phyloP scores from a whole-genome alignment of 2,888 invertebrate species.

The Dendrolimus pini region DNA sequence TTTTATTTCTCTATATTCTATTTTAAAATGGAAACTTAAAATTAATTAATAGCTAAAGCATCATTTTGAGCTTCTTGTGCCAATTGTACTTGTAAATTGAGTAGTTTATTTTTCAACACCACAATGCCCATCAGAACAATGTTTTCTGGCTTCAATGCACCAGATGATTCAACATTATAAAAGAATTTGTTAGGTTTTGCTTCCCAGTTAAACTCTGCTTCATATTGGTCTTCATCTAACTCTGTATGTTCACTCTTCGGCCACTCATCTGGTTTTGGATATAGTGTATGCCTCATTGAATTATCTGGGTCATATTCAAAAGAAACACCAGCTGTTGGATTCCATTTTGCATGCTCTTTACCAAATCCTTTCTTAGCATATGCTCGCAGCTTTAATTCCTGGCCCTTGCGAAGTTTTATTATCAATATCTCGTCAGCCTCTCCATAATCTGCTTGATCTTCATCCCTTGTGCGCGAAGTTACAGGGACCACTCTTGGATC shows the following conservation, averaged over 20 bases:
- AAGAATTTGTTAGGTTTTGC: conserved; percentile 98
- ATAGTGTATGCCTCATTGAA: conserved; percentile 95
- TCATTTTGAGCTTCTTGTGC: conserved; percentile 92
- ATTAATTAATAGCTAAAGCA: conserved; percentile 83
- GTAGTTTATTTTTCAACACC: conserved; percentile 95
- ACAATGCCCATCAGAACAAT: conserved; percentile 97
- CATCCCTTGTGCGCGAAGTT: conserved; percentile 93
- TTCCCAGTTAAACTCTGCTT: conserved; percentile 95
- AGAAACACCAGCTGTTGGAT: conserved; percentile 98
- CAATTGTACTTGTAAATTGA: conserved; percentile 95
- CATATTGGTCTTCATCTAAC: conserved; percentile 93
- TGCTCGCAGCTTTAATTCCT: conserved; percentile 94
- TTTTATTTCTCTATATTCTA: neutral
- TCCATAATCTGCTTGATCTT: conserved; percentile 95
- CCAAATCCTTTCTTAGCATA: conserved; percentile 98
- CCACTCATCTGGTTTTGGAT: conserved; percentile 98
- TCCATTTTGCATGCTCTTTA: conserved; percentile 99
- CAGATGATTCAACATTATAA: conserved; percentile 97
- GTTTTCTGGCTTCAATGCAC: conserved; percentile 96
- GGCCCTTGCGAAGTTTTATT: conserved; percentile 86
- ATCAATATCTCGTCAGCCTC: conserved; percentile 92
- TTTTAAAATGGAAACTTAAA: conserved; percentile 11
- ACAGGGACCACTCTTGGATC: conserved; percentile 95
- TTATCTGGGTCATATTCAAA: conserved; percentile 99
- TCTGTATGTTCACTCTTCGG: conserved; percentile 98